Percentiles rank a stretch among this genome's conserved stretches.
Evolutionary conservation across 2,888 invertebrate species (phyloP).

Genomic region (Myathropa florea): DNA sequence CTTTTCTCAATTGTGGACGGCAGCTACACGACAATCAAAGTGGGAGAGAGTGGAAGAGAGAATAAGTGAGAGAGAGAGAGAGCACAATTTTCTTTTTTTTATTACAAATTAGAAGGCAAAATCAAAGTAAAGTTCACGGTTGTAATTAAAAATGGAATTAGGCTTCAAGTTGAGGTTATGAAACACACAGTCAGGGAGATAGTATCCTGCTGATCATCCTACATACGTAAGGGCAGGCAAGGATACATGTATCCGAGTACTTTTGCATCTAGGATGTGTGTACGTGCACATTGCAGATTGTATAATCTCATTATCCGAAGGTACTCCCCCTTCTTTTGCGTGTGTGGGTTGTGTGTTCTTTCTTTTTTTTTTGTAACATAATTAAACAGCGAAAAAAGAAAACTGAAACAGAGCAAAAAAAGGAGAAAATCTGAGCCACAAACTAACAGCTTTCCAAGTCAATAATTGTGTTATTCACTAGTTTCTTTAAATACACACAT

Average conservation of each 20-base stretch:
- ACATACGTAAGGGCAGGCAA: slow-evolving; percentile 7
- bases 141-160: slow-evolving; percentile 46
- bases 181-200: slow-evolving; percentile 43
- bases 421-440: slow-evolving; percentile 48
- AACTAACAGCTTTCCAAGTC: slow-evolving; percentile 68
- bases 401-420: slow-evolving; percentile 23
- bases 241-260: slow-evolving; percentile 21
- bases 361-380: slow-evolving; percentile 29
- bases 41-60: neutral
- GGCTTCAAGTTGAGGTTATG: slow-evolving; percentile 60
- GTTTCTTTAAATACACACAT: slow-evolving; percentile 66
- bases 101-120: slow-evolving; percentile 14
- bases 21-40: slow-evolving; percentile 23
- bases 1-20: slow-evolving; percentile 34
- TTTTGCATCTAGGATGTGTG: slow-evolving; percentile 53
- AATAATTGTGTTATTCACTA: slow-evolving; percentile 67
- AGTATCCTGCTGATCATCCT: slow-evolving; percentile 24
- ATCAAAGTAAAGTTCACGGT: slow-evolving; percentile 42
- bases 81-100: slow-evolving; percentile 9
- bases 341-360: slow-evolving; percentile 29
- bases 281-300: slow-evolving; percentile 63
- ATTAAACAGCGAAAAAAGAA: slow-evolving; percentile 29
- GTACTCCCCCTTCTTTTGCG: slow-evolving; percentile 12
- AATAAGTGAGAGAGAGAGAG: neutral
- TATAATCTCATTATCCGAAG: slow-evolving; percentile 61